Evolutionary conservation across 2,888 invertebrate species (phyloP), one percentile per base, ranked within the genome.

Genomic region (Drosophila multiciliata): DNA sequence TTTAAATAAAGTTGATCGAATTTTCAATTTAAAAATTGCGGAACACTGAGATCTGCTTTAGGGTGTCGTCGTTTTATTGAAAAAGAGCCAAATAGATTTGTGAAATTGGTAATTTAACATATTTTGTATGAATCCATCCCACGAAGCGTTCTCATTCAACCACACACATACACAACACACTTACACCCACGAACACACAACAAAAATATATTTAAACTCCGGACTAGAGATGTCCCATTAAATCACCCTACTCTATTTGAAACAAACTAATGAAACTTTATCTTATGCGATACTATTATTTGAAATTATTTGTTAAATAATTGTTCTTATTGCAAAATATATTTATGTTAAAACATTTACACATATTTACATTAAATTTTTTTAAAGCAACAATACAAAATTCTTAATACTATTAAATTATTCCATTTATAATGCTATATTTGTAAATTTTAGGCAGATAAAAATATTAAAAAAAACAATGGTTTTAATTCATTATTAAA

Each of bases 31-130:
- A 55, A 85, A 82, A 82, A 80, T 67, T 3, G 42, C 57, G 20
- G 73, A 71, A 62, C 57, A 32, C 52, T 17, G 36, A 35, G 63
- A 36, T 36, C 62, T 53, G 33, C 15, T 33, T 3, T 3, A 50
- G 58, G 35, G 57, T 54, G 33, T 66, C 75, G 78, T 73, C 65
- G 65, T 58, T 49, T 67, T 76, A 87, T 76, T 66, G 66, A 74
- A 71, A 71, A 69, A 73, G 60, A 73, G 71, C 61, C 66, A 83
- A 85, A 85, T 85, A 68, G 73, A 85, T 82, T 79, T 83, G 69
- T 68, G 59, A 75, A 77, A 85, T 82, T 75, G 83, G 79, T 85
- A 83, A 85, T 82, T 83, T 85, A 79, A 64, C 79, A 79, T 77
- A 83, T 76, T 82, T 49, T 36, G 26, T n/a, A 8, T 26, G 36